These are phyloP conservation scores for Zaprionus inermis DNA, from an alignment of 1,140 invertebrate species.

Conservation along the genomic window DNA sequence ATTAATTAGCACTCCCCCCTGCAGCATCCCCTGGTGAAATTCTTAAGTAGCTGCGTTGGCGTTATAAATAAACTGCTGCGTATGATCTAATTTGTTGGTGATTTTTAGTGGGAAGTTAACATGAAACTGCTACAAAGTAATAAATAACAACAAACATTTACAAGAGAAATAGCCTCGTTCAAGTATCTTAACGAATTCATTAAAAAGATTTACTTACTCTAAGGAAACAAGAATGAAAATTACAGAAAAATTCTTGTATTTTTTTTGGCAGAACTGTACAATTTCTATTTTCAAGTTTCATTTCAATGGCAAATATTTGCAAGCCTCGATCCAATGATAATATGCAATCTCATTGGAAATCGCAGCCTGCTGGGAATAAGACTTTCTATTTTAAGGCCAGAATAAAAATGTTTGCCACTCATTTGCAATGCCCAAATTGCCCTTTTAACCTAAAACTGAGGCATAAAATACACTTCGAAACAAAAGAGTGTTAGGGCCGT, in stretches of 20 bases:
- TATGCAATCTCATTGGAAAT: not conserved
- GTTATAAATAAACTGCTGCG: slow-evolving; percentile 19
- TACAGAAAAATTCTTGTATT: not conserved
- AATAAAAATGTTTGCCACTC: slow-evolving; percentile 3
- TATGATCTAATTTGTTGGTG: not conserved
- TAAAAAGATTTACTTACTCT: not conserved
- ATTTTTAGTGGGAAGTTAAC: too few relatives aligned
- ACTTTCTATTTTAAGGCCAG: not conserved
- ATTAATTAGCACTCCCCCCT: slow-evolving; percentile 36
- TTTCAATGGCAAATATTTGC: not conserved
- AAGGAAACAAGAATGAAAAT: not conserved
- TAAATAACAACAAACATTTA: slow-evolving; percentile 9
- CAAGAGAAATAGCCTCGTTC: not conserved
- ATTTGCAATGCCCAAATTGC: slow-evolving; percentile 33
- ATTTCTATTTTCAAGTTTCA: not conserved
- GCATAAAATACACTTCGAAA: slow-evolving; percentile 56
- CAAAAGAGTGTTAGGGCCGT: slow-evolving; percentile 13
- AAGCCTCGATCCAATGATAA: not conserved
- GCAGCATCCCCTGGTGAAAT: too few relatives aligned
- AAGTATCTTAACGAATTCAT: not conserved
- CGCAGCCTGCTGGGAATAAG: not conserved
- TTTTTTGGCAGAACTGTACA: not conserved
- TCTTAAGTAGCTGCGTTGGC: not conserved
- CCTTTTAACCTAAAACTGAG: slow-evolving; percentile 24
- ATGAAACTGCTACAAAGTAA: slow-evolving; percentile 23